Evolutionary conservation across 2,113 vertebrate genomes (phyloP).

Genomic region (Scopus umbretta): DNA sequence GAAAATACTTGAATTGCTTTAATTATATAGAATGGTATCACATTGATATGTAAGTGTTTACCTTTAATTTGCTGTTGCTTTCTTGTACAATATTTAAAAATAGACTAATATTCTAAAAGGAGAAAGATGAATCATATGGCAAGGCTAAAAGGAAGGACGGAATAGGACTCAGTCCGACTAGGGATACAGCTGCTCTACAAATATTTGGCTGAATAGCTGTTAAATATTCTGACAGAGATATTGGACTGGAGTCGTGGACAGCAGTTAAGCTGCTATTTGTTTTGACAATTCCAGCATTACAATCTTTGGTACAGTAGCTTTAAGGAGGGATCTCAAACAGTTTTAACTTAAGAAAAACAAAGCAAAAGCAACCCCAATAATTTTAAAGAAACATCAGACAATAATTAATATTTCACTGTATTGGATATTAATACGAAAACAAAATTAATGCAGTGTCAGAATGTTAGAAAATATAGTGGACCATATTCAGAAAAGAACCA

Average conservation of each 20-base stretch:
- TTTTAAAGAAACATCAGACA: neutral
- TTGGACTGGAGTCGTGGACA: constrained; percentile 16
- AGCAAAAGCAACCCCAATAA: neutral
- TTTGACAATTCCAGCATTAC: constrained; percentile 65
- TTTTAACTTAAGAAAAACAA: neutral
- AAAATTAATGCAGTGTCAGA: neutral
- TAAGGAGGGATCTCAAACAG: neutral
- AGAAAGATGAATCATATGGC: constrained; percentile 86
- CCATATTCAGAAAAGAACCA: neutral
- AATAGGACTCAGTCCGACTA: constrained; percentile 80
- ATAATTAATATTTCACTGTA: neutral
- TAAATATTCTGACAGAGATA: constrained; percentile 76
- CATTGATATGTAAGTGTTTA: constrained; percentile 55
- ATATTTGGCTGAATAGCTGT: constrained; percentile 79
- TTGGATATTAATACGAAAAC: neutral
- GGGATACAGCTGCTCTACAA: constrained; percentile 85
- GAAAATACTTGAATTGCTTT: neutral
- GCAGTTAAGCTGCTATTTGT: constrained; percentile 49
- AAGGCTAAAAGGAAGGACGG: constrained; percentile 75
- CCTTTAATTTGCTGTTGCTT: constrained; percentile 72
- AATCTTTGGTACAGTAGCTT: neutral
- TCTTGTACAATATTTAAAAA: constrained; percentile 86
- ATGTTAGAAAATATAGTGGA: neutral
- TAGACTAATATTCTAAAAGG: constrained; percentile 90
- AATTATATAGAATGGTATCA: neutral